A percentile compares a stretch with the other conserved stretches of the same genome.
These are phyloP conservation scores for Psophia crepitans DNA, from an alignment of 2,113 vertebrate species.

Conservation along the genomic window DNA sequence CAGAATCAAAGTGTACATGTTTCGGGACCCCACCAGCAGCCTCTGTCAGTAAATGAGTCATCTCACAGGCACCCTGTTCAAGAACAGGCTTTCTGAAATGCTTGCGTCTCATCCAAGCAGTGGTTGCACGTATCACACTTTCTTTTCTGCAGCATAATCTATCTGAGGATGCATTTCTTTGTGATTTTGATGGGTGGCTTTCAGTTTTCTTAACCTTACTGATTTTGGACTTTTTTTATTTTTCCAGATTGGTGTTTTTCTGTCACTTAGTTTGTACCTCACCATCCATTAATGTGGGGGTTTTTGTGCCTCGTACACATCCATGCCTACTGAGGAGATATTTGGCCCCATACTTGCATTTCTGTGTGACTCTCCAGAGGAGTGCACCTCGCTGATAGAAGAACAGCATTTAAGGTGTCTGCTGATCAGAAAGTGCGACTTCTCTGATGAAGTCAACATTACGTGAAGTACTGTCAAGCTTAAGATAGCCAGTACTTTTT, in stretches of 20 bases:
- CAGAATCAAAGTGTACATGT: conserved; percentile 69
- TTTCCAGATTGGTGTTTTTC: neutral
- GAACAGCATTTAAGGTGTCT: neutral
- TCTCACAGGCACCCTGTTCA: conserved; percentile 72
- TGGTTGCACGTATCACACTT: neutral
- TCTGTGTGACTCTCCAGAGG: neutral
- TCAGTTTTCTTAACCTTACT: neutral
- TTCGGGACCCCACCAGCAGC: conserved; percentile 67
- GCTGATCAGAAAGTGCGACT: neutral
- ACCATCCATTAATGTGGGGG: neutral
- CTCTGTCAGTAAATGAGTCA: conserved; percentile 75
- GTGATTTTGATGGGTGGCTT: neutral
- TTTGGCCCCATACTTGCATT: neutral
- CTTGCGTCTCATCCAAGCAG: neutral
- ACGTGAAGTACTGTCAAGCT: neutral
- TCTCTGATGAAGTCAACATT: neutral
- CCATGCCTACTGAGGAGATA: neutral
- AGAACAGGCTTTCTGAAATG: conserved; percentile 74
- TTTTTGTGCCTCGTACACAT: neutral
- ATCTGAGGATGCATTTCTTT: neutral
- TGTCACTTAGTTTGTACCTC: neutral
- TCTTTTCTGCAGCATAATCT: neutral
- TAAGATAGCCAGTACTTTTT: neutral
- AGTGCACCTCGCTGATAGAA: neutral
- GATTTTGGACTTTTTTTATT: neutral